These are phyloP conservation scores for Platyura marginata DNA, from an alignment of 1,140 invertebrate species.

Conservation along the genomic window DNA sequence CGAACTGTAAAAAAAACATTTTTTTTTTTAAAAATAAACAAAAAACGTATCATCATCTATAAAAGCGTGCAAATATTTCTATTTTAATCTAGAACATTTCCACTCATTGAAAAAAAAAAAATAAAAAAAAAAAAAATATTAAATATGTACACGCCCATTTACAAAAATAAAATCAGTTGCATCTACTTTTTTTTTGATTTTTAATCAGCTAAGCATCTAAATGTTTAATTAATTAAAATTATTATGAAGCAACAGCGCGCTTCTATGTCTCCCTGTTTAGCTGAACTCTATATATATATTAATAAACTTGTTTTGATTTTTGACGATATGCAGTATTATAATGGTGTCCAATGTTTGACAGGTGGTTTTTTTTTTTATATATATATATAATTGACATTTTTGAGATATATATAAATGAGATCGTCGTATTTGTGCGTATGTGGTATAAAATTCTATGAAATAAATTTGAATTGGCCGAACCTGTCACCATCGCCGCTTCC, in stretches of 20 bases:
- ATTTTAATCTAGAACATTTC: too few relatives aligned
- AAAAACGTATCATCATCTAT: constrained; percentile 8
- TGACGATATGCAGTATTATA: too few relatives aligned
- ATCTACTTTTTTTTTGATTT: too few relatives aligned
- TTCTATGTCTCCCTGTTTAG: not conserved
- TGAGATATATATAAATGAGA: too few relatives aligned
- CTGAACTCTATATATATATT: too few relatives aligned
- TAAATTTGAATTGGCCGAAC: constrained; percentile 28
- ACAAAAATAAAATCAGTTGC: too few relatives aligned
- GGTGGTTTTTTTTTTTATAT: not conserved
- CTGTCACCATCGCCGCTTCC: constrained; percentile 65
- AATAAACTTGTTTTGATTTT: too few relatives aligned
- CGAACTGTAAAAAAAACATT: constrained; percentile 5
- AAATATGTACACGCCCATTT: not conserved
- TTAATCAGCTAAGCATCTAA: not conserved
- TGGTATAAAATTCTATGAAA: not conserved
- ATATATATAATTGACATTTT: not conserved
- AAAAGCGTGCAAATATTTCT: constrained; percentile 7
- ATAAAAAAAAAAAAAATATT: constrained; percentile 2
- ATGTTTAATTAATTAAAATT: too few relatives aligned
- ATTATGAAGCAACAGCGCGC: not conserved
- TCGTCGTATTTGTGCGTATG: too few relatives aligned
- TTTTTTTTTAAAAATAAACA: too few relatives aligned
- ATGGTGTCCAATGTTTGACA: not conserved
- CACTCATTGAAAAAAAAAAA: constrained; percentile 9